A percentile compares a stretch with the other conserved stretches of the same genome.
These are phyloP conservation scores for Pavo muticus DNA, from an alignment of 2,113 vertebrate genomes.

Conservation along the genomic window DNA sequence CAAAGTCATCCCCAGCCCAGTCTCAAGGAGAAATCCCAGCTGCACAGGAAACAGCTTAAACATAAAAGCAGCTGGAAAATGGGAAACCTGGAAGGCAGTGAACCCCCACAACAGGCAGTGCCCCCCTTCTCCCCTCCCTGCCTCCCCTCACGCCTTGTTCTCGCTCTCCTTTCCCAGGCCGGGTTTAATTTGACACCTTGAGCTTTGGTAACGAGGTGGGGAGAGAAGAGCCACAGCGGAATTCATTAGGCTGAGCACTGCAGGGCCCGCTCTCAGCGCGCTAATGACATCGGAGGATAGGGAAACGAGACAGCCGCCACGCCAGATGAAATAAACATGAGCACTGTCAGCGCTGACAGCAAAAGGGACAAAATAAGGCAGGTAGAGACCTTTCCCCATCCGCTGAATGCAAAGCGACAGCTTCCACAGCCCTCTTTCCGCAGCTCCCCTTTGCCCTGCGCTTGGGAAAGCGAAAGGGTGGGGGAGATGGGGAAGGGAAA, in stretches of 20 bases:
- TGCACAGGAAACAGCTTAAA: neutral
- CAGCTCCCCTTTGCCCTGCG: neutral
- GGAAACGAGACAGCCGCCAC: slow-evolving; percentile 92
- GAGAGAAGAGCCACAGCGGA: slow-evolving; percentile 91
- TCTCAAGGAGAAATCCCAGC: neutral
- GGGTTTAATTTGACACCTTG: slow-evolving; percentile 99
- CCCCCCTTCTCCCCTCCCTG: neutral
- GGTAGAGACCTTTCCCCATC: slow-evolving; percentile 88
- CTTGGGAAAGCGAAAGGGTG: neutral
- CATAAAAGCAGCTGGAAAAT: neutral
- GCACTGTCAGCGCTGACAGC: slow-evolving; percentile 93
- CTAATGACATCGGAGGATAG: slow-evolving; percentile 97
- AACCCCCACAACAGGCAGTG: neutral
- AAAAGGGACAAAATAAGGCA: slow-evolving; percentile 88
- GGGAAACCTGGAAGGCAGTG: slow-evolving; percentile 5
- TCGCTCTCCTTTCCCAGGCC: slow-evolving; percentile 79
- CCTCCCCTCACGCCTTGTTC: slow-evolving; percentile 11
- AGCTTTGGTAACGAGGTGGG: slow-evolving; percentile 91
- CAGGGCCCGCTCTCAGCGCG: slow-evolving; percentile 89
- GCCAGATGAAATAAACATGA: slow-evolving; percentile 99
- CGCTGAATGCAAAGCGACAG: slow-evolving; percentile 84
- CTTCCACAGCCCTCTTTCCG: slow-evolving; percentile 55
- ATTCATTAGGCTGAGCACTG: slow-evolving; percentile 96
- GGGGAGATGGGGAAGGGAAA: neutral
- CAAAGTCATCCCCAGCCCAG: neutral